A percentile compares a stretch with the other conserved stretches of the same genome.
Conservation (phyloP, 2,797 vertebrate genomes). For the Urocyon cinereoargenteus region DNA sequence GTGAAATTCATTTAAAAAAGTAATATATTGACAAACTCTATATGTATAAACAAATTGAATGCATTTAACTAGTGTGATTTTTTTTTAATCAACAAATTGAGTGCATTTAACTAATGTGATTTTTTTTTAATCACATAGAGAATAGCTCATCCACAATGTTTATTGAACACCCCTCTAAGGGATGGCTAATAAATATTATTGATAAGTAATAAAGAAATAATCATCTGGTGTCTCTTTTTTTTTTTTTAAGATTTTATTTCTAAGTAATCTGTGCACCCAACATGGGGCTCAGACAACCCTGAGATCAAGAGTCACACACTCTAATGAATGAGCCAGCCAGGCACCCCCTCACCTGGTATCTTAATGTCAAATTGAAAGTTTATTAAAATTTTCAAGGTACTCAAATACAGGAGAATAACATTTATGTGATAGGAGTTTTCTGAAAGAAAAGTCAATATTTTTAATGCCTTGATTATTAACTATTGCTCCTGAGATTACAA, state of each 20-base stretch:
- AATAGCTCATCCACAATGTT: background rate
- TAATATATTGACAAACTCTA: background rate
- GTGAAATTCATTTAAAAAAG: background rate
- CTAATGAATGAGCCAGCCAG: background rate
- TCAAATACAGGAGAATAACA: background rate
- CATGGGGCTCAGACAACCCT: background rate
- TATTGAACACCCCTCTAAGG: background rate
- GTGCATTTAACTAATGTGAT: background rate
- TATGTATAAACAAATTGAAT: background rate
- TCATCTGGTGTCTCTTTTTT: background rate
- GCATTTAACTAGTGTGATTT: background rate
- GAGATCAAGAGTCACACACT: background rate
- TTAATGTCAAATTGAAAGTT: background rate
- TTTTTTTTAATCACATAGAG: conserved; percentile 44
- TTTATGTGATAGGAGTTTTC: background rate
- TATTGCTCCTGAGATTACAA: background rate
- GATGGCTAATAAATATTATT: background rate
- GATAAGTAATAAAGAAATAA: background rate
- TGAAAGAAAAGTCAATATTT: background rate
- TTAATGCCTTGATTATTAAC: background rate
- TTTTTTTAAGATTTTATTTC: background rate
- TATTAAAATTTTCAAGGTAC: background rate
- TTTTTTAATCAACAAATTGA: background rate
- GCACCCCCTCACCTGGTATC: background rate
- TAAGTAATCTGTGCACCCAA: background rate